A percentile compares a stretch with the other conserved stretches of the same genome.
Evolutionary conservation across 1,140 invertebrate species (phyloP).

Genomic region (Hetaerina americana): DNA sequence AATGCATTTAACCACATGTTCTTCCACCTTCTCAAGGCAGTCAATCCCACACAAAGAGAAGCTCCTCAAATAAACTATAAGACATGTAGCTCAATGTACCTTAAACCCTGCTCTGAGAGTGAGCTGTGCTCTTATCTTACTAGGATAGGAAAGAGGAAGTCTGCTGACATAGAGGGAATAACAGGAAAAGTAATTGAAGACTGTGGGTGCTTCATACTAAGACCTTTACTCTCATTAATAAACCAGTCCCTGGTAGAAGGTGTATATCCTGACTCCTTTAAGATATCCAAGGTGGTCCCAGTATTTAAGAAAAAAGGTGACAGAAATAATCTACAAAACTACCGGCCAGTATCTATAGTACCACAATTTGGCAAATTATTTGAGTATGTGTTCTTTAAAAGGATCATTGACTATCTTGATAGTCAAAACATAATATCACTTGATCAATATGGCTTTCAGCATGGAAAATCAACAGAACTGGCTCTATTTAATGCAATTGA

Average conservation of each 20-base stretch:
- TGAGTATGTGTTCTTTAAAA: not conserved
- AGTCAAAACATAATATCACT: not conserved
- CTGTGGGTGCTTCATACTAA: not conserved
- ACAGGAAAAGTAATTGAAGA: not conserved
- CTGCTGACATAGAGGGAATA: not conserved
- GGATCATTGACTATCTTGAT: not conserved
- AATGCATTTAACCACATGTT: too few species aligned
- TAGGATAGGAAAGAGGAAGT: not conserved
- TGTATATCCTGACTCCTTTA: not conserved
- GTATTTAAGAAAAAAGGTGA: not conserved
- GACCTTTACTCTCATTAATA: not conserved
- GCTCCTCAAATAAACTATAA: not conserved
- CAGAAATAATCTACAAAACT: not conserved
- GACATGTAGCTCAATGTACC: not conserved
- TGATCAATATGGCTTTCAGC: not conserved
- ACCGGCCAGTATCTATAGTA: not conserved
- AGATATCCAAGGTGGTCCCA: too few species aligned
- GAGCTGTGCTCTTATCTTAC: not conserved
- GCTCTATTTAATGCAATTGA: not conserved
- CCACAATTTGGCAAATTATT: not conserved
- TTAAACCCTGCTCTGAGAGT: too few species aligned
- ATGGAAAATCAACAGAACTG: not conserved
- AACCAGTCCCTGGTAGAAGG: not conserved
- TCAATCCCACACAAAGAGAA: not conserved
- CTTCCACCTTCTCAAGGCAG: not conserved